Evolutionary conservation across 2,888 invertebrate species (phyloP), one percentile per base, ranked within the genome.

Genomic region (Sisyra nigra): DNA sequence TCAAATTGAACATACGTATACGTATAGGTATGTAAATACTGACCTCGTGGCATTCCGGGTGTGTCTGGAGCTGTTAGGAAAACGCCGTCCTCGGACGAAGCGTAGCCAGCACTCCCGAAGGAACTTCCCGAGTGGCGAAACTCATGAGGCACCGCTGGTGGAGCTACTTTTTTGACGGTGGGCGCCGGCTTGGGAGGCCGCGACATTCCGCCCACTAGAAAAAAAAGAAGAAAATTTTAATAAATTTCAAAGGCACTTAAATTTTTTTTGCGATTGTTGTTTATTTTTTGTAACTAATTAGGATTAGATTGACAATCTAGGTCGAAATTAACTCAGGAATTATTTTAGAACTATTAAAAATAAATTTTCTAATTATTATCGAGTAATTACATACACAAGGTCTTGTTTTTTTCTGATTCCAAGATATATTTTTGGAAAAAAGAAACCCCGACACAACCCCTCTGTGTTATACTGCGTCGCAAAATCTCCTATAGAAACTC

Each of bases 141-240:
- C 50, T 80, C 76, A 61, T 81, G 80, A 40, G 87, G 86, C 51
- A 87, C 82, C 42, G 86, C 84, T 36, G 87, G 87, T 55, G 89
- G 89, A 54, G 88, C 81, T 59, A 89, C 88, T 68, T 87, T 86
- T 68, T 89, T 89, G 58, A 82, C 85, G 67, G 86, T 86, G 62
- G 82, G 78, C 63, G 80, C 78, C 66, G 77, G 73, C 69, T 80
- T 80, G 58, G 76, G 76, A 57, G 84, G 80, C 69, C 87, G 83
- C 62, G 80, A 83, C 82, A 87, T 85, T 62, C 87, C 87, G 73
- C 84, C 86, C 73, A 83, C 84, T 84, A 74, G 43, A 72, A 74
- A 55, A 59, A 55, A 54, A 55, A 55, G 53, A 56, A 57, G 52
- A 53, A 51, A 46, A 48, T 44, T 37, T 36, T 37, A 3, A 37